Percentiles rank a stretch among this genome's conserved stretches.
Evolutionary conservation across 2,113 vertebrate species (phyloP).

Genomic region (Chlamydotis undulata): DNA sequence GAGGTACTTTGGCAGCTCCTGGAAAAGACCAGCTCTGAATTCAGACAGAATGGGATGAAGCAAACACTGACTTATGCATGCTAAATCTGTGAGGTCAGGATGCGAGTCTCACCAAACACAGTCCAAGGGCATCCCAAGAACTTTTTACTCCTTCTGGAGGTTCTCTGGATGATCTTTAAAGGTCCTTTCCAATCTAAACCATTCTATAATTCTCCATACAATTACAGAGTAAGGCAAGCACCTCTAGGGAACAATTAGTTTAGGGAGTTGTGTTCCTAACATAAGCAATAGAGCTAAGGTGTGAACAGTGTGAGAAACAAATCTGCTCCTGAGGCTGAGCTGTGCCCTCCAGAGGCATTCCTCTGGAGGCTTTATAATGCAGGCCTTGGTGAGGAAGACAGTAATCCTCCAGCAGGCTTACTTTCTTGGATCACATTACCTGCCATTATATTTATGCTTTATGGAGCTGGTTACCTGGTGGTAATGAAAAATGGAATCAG

Average conservation of each 20-base stretch:
- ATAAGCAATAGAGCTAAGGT: background rate
- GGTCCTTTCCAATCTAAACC: background rate
- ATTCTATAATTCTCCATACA: background rate
- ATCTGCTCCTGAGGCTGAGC: background rate
- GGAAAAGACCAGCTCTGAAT: slow-evolving; percentile 8
- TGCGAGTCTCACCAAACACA: background rate
- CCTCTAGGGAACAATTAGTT: background rate
- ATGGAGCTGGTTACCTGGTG: slow-evolving; percentile 87
- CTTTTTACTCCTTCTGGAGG: background rate
- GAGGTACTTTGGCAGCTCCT: slow-evolving; percentile 96
- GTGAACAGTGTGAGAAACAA: background rate
- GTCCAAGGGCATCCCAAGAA: background rate
- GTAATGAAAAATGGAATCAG: slow-evolving; percentile 92
- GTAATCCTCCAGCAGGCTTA: background rate
- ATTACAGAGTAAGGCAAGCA: background rate
- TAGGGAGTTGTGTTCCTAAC: background rate
- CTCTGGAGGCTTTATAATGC: background rate
- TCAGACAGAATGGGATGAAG: background rate
- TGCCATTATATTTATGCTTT: background rate
- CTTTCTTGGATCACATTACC: background rate
- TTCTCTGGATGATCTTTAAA: background rate
- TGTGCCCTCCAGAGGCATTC: background rate
- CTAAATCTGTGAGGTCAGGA: background rate
- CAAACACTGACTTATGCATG: background rate
- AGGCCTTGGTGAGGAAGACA: background rate